Conservation (phyloP, 1,140 invertebrate species). For the Steinernema feltiae region DNA sequence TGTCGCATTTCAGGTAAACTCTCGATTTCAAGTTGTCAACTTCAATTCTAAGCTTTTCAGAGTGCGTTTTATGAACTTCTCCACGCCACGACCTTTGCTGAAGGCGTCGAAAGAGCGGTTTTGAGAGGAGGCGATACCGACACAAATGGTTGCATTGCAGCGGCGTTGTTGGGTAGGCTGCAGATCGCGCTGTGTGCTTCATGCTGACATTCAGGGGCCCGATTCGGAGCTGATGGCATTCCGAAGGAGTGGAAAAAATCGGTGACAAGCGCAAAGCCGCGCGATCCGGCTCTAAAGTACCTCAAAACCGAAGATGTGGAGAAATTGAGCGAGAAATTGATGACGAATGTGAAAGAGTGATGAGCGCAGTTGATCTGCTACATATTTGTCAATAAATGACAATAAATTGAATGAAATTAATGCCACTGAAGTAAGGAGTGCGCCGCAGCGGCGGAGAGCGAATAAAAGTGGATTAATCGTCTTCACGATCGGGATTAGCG, state of each 20-base stretch:
- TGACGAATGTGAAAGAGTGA: slow-evolving; percentile 33
- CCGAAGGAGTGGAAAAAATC: slow-evolving; percentile 28
- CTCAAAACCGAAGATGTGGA: slow-evolving; percentile 19
- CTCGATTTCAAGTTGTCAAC: background rate
- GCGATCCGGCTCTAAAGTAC: background rate
- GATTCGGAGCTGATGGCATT: slow-evolving; percentile 34
- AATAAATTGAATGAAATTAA: too few relatives aligned
- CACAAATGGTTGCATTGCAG: slow-evolving; percentile 37
- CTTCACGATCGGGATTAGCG: too few relatives aligned
- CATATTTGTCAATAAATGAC: too few relatives aligned
- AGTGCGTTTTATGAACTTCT: slow-evolving; percentile 32
- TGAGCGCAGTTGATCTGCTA: too few relatives aligned
- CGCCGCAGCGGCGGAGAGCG: too few relatives aligned
- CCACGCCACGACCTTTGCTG: slow-evolving; percentile 18
- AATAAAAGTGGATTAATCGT: too few relatives aligned
- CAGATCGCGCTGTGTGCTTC: background rate
- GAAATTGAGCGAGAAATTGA: background rate
- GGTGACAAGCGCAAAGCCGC: slow-evolving; percentile 25
- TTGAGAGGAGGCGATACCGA: slow-evolving; percentile 33
- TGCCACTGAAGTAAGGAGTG: too few relatives aligned
- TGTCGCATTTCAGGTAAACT: slow-evolving; percentile 29
- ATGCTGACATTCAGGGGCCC: background rate
- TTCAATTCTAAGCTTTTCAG: background rate
- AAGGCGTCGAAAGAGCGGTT: slow-evolving; percentile 22
- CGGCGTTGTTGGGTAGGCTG: slow-evolving; percentile 20